Evolutionary conservation across 2,888 invertebrate genomes (phyloP), one percentile per base, ranked within the genome.

Genomic region (Molorchus minor): DNA sequence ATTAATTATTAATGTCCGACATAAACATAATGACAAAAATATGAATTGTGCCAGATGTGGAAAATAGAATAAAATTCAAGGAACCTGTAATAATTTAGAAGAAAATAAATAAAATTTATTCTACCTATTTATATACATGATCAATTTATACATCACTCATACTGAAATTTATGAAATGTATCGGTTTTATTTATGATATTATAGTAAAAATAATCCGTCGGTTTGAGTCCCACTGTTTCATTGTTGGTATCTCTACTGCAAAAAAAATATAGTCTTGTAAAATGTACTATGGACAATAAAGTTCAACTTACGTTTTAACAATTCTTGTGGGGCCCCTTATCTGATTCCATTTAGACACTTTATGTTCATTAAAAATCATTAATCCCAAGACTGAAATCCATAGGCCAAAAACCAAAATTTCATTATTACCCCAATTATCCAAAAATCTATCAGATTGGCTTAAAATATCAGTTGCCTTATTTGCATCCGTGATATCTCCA

Each of bases 271-370:
- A 25, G 35, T 33, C 2, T 35, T 20, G 46, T 29, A 51, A 51
- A 33, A 41, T 21, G 36, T 19, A n/a, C 25, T 8, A 33, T 40
- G 7, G 33, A 25, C 33, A 8, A 35, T 20, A 25, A 12, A 21
- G 43, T 25, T 54, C 33, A 40, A 55, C 64, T 68, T 70, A 76
- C 73, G 54, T 62, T 69, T 72, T 73, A 17, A 68, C 64, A 8
- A 73, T 61, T 69, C 76, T 78, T 13, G 56, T 72, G 2, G 79
- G 77, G 2, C 86, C 88, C 68, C 84, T 84, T 0, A 92, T 87
- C 53, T 90, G 90, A 79, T 88, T 89, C 91, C 92, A 92, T 25
- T 87, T 88, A 10, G 86, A 85, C 1, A 88, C 83, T 12, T 88
- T 89, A 17, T 86, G 82, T 73, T 84, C 82, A 79, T 93, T 93